These are phyloP conservation scores for Paramormyrops kingsleyae DNA, from an alignment of 2,113 vertebrate genomes.

Conservation along the genomic window DNA sequence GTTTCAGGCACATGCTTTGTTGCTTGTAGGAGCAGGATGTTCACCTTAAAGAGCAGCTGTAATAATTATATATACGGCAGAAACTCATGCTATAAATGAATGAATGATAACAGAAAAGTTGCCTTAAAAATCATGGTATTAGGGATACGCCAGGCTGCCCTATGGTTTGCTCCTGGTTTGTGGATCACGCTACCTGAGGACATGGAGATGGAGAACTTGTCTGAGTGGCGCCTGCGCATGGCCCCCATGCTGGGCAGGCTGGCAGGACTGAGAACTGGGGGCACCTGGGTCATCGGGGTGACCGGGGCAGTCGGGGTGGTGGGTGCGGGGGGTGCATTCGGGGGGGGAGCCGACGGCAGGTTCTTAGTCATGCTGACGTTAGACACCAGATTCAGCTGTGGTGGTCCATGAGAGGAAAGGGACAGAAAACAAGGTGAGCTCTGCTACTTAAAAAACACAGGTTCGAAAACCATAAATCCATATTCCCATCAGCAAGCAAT, in stretches of 20 bases:
- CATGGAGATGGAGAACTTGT: conserved; percentile 80
- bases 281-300: conserved; percentile 69
- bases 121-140: neutral
- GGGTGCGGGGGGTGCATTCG: conserved; percentile 71
- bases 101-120: neutral
- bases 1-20: neutral
- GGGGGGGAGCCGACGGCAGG: conserved; percentile 73
- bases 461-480: conserved; percentile 38
- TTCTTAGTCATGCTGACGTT: conserved; percentile 73
- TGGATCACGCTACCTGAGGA: conserved; percentile 69
- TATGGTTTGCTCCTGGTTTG: neutral
- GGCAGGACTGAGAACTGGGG: conserved; percentile 69
- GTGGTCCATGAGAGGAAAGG: conserved; percentile 12
- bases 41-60: neutral
- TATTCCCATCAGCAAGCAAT: conserved; percentile 80
- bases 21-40: neutral
- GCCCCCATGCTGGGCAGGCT: conserved; percentile 66
- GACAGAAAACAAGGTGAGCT: conserved; percentile 24
- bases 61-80: neutral
- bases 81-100: neutral
- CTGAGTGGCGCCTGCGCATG: conserved; percentile 73
- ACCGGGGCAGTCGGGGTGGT: conserved; percentile 66
- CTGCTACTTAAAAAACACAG: neutral
- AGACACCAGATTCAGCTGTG: conserved; percentile 76
- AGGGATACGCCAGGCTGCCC: neutral